Evolutionary conservation across 2,888 invertebrate genomes (phyloP).

Genomic region (Entomobrya proxima): DNA sequence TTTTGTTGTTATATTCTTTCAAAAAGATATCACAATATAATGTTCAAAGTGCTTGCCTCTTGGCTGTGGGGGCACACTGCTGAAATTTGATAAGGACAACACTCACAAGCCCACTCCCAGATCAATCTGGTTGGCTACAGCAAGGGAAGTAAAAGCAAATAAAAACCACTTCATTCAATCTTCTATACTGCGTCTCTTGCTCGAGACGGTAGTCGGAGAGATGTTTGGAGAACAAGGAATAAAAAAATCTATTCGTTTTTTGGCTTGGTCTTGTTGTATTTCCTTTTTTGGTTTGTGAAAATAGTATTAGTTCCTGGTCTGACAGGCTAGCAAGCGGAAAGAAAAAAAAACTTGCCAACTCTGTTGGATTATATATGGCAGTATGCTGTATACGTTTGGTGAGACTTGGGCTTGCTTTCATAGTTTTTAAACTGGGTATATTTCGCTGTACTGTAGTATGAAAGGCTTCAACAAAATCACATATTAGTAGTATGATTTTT

Average conservation of each 20-base stretch:
- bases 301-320: not conserved
- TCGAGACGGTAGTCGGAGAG: not conserved
- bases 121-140: conserved; percentile 63
- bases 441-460: too few species aligned
- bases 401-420: too few species aligned
- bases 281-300: conserved; percentile 12
- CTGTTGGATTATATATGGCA: too few species aligned
- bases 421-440: too few species aligned
- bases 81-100: conserved; percentile 64
- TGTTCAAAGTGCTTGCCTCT: too few species aligned
- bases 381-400: too few species aligned
- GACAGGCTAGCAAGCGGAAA: not conserved
- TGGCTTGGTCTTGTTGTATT: not conserved
- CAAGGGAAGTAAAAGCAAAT: conserved; percentile 61
- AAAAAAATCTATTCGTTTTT: not conserved
- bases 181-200: conserved; percentile 18
- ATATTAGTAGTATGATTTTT: too few species aligned
- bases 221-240: not conserved
- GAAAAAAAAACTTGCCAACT: too few species aligned
- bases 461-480: too few species aligned
- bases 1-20: too few species aligned
- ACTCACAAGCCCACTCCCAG: conserved; percentile 65
- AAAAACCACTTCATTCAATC: conserved; percentile 50
- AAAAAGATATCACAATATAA: too few species aligned
- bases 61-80: conserved; percentile 35